Evolutionary conservation across 2,888 invertebrate genomes (phyloP).

Genomic region (Drosophila maculinotata): DNA sequence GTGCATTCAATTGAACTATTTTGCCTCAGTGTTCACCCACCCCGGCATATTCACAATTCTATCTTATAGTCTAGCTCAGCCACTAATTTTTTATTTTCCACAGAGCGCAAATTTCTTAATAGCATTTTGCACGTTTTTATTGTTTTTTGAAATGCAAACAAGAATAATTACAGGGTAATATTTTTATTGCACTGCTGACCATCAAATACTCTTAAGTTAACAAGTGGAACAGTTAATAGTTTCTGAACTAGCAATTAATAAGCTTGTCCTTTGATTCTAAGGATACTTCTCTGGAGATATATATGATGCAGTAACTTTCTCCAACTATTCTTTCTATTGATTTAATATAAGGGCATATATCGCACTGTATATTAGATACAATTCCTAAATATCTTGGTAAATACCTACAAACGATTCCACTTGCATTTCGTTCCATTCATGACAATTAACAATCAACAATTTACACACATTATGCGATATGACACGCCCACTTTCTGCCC

Average conservation of each 20-base stretch:
- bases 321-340: not conserved
- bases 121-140: slow-evolving; percentile 64
- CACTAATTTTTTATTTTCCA: not conserved
- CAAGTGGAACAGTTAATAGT: not conserved
- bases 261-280: too few relatives aligned
- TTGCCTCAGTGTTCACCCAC: slow-evolving; percentile 35
- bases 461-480: slow-evolving; percentile 44
- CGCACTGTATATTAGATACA: not conserved
- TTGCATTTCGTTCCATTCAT: slow-evolving; percentile 36
- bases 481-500: slow-evolving; percentile 58
- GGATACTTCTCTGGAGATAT: not conserved
- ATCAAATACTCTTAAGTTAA: slow-evolving; percentile 30
- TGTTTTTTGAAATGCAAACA: slow-evolving; percentile 67
- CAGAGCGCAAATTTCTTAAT: slow-evolving; percentile 43
- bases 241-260: not conserved
- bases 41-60: slow-evolving; percentile 20
- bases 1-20: slow-evolving; percentile 48
- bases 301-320: not conserved
- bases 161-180: slow-evolving; percentile 51
- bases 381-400: not conserved
- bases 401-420: slow-evolving; percentile 1
- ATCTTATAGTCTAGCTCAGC: slow-evolving; percentile 12
- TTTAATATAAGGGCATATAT: not conserved
- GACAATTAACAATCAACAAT: slow-evolving; percentile 42
- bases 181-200: slow-evolving; percentile 6